Base-by-base conservation (phyloP, 2,888 invertebrate genomes). In the Apomyelois bistriatella region DNA sequence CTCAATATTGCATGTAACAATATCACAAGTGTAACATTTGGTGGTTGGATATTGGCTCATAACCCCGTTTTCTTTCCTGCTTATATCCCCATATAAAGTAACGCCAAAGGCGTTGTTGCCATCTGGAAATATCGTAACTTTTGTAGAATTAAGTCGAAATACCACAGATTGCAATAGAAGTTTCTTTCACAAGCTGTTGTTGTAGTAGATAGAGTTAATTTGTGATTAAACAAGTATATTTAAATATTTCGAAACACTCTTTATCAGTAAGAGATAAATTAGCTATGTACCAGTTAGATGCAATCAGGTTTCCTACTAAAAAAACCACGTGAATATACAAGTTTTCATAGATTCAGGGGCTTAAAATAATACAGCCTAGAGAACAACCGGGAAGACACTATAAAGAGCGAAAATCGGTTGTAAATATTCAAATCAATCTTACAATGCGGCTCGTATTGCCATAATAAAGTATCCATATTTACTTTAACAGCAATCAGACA, bases 401-500 rank as follows among this genome's bases (percentile, higher is more conserved):
- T 22, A 22, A 22, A 22, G 22, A 22, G 22, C 2, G 22, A 22
- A 22, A 22, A 2, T 22, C 22, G 22, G 3, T 2, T 22, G 22
- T 3, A 22, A 22, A 22, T 32, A 32, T 4, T 43, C 22, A 37
- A 48, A 13, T 38, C n/a, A 38, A 38, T 36, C 10, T n/a, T n/a
- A 13, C n/a, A 17, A 22, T n/a, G 17, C 35, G 13, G 8, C 38
- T 40, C 5, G 30, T 38, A 28, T 40, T 38, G 30, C 30, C 28
- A 9, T 28, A 9, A 49, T 49, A 15, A 38, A 38, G 13, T 8
- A 28, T 13, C 15, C 13, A 13, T 38, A 35, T 48, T 48, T 48
- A 10, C 17, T 38, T 38, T 48, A 59, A 55, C 37, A 9, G 58
- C 51, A 54, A 62, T 49, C 9, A 10, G 15, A 49, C 38, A 49